A percentile compares a stretch with the other conserved stretches of the same genome.
These are phyloP conservation scores for Meghimatium bilineatum DNA, from an alignment of 2,888 invertebrate genomes.

Conservation along the genomic window DNA sequence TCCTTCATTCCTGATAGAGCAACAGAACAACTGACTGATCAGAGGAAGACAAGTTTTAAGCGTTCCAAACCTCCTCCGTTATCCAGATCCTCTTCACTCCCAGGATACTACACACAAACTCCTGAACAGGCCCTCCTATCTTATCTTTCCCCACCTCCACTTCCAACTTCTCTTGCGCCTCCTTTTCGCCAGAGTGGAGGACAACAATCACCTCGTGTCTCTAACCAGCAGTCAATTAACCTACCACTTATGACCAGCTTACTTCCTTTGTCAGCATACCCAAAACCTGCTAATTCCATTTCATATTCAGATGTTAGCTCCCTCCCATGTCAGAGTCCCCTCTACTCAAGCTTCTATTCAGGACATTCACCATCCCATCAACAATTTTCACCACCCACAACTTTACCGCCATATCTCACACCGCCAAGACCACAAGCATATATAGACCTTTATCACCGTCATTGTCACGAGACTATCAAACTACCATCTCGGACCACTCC, in stretches of 20 bases:
- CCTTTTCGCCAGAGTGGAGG: constrained; percentile 7
- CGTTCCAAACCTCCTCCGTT: constrained; percentile 6
- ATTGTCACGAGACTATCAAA: neutral
- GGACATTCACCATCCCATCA: neutral
- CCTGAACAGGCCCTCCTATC: neutral
- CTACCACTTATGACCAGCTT: neutral
- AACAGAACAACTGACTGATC: neutral
- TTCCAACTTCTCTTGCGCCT: neutral
- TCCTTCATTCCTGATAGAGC: neutral
- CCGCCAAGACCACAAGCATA: neutral
- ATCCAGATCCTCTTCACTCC: constrained; percentile 36
- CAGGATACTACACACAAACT: constrained; percentile 25
- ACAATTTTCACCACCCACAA: constrained; percentile 1
- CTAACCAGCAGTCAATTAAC: constrained; percentile 6
- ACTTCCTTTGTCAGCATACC: neutral
- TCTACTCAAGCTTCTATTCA: neutral
- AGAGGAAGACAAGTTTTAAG: neutral
- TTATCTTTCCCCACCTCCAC: constrained; percentile 6
- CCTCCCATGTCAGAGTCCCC: neutral
- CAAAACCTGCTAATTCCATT: neutral
- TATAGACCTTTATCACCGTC: neutral
- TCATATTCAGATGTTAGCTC: constrained; percentile 9
- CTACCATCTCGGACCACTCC: neutral
- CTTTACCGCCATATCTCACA: constrained; percentile 9
- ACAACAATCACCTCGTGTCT: neutral